phyloP scores from a whole-genome alignment of 92 coral and sea anemone species.

The Phenganax stokvisi region DNA sequence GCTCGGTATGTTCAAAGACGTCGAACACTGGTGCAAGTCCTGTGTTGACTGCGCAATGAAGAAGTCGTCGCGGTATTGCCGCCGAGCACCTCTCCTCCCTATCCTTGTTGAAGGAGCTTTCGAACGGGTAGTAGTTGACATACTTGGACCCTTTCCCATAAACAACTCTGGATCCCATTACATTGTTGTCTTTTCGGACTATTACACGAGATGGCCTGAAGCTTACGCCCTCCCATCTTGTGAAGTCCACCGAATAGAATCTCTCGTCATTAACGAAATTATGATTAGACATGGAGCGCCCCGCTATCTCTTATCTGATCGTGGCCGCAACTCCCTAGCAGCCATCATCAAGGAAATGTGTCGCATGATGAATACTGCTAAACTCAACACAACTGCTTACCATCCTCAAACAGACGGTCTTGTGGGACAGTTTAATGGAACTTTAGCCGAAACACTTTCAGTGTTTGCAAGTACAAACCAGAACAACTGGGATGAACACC shows the following conservation, averaged over 20 bases:
- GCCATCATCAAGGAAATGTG: neutral
- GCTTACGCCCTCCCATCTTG: conserved; percentile 48
- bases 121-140: conserved; percentile 36
- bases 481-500: conserved; percentile 51
- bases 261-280: conserved; percentile 33
- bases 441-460: conserved; percentile 42
- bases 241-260: conserved; percentile 44
- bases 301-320: conserved; percentile 3
- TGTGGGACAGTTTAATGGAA: conserved; percentile 42
- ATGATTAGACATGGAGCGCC: conserved; percentile 47
- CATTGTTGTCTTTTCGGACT: conserved; percentile 50
- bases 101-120: conserved; percentile 30
- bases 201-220: conserved; percentile 58
- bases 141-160: conserved; percentile 52
- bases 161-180: conserved; percentile 48
- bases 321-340: neutral
- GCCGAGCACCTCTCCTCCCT: too few relatives aligned
- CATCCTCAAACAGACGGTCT: conserved; percentile 53
- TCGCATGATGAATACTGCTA: neutral
- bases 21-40: too few relatives aligned
- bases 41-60: too few relatives aligned
- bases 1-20: conserved; percentile 50
- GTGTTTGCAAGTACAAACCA: conserved; percentile 43
- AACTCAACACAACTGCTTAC: conserved; percentile 21
- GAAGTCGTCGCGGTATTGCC: too few relatives aligned